Evolutionary conservation across 2,797 vertebrate genomes (phyloP).

Genomic region (Muscicapa striata): DNA sequence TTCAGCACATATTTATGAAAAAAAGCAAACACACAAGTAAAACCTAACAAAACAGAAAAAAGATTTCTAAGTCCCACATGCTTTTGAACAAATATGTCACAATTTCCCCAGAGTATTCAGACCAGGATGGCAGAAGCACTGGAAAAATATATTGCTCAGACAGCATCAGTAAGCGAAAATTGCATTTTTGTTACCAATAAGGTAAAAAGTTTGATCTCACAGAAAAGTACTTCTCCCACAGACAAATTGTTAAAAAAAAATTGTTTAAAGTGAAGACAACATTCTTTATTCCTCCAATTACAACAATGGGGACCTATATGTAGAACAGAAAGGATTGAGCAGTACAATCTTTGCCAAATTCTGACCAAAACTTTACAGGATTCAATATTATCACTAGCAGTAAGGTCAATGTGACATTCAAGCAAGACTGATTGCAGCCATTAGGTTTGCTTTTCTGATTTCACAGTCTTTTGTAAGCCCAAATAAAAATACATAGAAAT

Average conservation of each 20-base stretch:
- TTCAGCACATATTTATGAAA: slow-evolving; percentile 3
- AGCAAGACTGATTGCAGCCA: neutral
- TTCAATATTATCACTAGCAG: neutral
- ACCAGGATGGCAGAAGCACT: neutral
- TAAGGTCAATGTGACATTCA: neutral
- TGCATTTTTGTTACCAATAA: neutral
- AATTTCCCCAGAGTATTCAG: neutral
- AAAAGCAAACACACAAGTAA: neutral
- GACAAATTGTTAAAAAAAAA: neutral
- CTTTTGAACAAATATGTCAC: slow-evolving; percentile 27
- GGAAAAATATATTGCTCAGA: neutral
- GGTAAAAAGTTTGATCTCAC: neutral
- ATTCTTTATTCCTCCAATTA: neutral
- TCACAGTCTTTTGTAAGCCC: neutral
- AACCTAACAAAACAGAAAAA: slow-evolving; percentile 26
- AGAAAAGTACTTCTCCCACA: neutral
- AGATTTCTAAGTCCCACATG: neutral
- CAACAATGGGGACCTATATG: neutral
- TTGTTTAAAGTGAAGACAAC: neutral
- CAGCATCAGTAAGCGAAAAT: neutral
- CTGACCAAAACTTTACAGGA: neutral
- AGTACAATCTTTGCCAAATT: neutral
- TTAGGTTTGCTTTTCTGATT: neutral
- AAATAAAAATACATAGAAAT: neutral
- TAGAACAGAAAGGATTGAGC: neutral